Percentiles rank a stretch among this genome's conserved stretches.
phyloP scores from a whole-genome alignment of 2,888 invertebrate species.

The Phanerotoma sp. region DNA sequence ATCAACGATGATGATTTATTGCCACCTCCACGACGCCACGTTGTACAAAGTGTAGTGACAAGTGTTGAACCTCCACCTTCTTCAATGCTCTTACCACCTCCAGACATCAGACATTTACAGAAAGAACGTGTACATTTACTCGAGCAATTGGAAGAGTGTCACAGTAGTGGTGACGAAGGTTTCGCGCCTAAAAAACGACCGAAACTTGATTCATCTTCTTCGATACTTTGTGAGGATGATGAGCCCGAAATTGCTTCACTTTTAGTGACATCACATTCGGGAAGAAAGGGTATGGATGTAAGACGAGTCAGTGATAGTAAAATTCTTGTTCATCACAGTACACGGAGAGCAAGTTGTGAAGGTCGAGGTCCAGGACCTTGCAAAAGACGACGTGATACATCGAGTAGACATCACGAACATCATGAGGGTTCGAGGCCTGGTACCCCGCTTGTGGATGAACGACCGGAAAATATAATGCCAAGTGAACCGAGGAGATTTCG shows the following conservation, averaged over 20 bases:
- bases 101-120: slow-evolving; percentile 69
- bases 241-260: slow-evolving; percentile 54
- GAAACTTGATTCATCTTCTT: slow-evolving; percentile 61
- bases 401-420: slow-evolving; percentile 60
- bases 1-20: slow-evolving; percentile 57
- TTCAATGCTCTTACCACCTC: slow-evolving; percentile 57
- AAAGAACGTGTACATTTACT: slow-evolving; percentile 71
- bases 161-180: slow-evolving; percentile 69
- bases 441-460: slow-evolving; percentile 81
- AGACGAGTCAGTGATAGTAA: slow-evolving; percentile 54
- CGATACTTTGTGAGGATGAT: slow-evolving; percentile 52
- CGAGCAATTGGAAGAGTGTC: slow-evolving; percentile 71
- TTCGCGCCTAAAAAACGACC: slow-evolving; percentile 68
- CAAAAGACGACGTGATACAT: slow-evolving; percentile 52
- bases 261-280: slow-evolving; percentile 53
- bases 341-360: slow-evolving; percentile 52
- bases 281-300: slow-evolving; percentile 53
- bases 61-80: slow-evolving; percentile 58
- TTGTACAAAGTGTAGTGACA: slow-evolving; percentile 62
- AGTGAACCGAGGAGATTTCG: slow-evolving; percentile 73
- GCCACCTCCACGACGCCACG: slow-evolving; percentile 58
- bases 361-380: slow-evolving; percentile 50
- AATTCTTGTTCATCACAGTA: slow-evolving; percentile 47
- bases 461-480: slow-evolving; percentile 72
- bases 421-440: slow-evolving; percentile 75